Evolutionary conservation across 2,888 invertebrate species (phyloP), one percentile per base, ranked within the genome.

Genomic region (Erebia aethiops): DNA sequence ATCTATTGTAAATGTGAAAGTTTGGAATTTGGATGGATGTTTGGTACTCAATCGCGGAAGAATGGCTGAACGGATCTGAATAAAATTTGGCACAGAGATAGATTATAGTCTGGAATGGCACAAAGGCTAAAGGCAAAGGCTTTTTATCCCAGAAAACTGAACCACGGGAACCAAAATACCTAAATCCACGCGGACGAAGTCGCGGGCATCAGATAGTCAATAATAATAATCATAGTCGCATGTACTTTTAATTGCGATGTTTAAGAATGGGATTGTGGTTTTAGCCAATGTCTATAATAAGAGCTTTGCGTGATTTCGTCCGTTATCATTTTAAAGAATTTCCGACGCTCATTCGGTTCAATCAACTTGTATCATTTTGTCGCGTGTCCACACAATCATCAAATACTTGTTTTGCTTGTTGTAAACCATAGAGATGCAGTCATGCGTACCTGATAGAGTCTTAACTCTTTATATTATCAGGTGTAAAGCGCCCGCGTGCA

Each of bases 351-450:
- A 82, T 81, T 85, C 82, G 82, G 81, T 83, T 82, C 84, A 88
- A 89, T 89, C 87, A 86, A 82, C 85, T 82, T 75, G 81, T 83
- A 86, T 87, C 81, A 79, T 77, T 58, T 51, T 75, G 79, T 86
- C 82, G 85, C 84, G 84, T 86, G 85, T 79, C 77, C 74, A 80
- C 77, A 77, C 77, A 77, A 77, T 79, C 80, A 81, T 81, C 78
- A 79, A 81, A 80, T 77, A 73, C 75, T 76, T 72, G 74, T 78
- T 77, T 73, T 72, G 73, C 67, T 78, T 18, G 16, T 4, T 10
- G 54, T n/a, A 10, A 1, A 2, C 8, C 16, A 16, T 54, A 18
- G 54, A 54, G 54, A 16, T 9, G 11, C 54, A 9, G 3, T 3
- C 16, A 16, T 9, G 16, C 52, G 9, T 2, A 9, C 16, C 18